Evolutionary conservation across 1,140 invertebrate genomes (phyloP).

Genomic region (Globodera ellingtonae): DNA sequence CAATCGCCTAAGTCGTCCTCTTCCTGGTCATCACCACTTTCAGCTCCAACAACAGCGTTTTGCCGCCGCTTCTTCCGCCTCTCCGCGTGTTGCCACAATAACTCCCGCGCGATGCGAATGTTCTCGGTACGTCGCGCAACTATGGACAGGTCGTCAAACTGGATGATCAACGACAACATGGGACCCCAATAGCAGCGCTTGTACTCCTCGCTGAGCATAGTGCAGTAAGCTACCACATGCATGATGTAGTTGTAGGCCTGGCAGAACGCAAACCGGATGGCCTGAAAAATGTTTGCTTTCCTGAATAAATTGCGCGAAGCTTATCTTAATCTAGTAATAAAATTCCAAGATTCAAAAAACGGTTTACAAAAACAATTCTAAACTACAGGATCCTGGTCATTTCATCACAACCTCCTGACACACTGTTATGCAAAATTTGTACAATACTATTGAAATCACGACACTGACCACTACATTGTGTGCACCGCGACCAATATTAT

Average conservation of each 20-base stretch:
- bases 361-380: not conserved
- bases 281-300: not conserved
- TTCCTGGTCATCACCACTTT: not conserved
- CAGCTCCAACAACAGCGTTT: not conserved
- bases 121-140: not conserved
- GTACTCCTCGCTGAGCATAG: not conserved
- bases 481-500: constrained; percentile 45
- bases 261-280: constrained; percentile 29
- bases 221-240: constrained; percentile 17
- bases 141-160: not conserved
- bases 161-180: constrained; percentile 36
- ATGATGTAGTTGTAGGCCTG: constrained; percentile 24
- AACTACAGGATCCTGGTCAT: not conserved
- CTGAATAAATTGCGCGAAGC: not conserved
- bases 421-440: too few relatives aligned
- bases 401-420: too few relatives aligned
- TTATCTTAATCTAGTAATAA: not conserved
- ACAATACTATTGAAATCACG: not conserved
- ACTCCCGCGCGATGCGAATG: not conserved
- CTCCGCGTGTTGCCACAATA: not conserved
- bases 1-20: not conserved
- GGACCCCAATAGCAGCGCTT: constrained; percentile 32
- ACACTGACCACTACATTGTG: constrained; percentile 36
- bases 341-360: not conserved
- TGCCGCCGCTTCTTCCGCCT: not conserved